A percentile compares a stretch with the other conserved stretches of the same genome.
phyloP scores from a whole-genome alignment of 2,888 invertebrate species.

The Torymus texanus region DNA sequence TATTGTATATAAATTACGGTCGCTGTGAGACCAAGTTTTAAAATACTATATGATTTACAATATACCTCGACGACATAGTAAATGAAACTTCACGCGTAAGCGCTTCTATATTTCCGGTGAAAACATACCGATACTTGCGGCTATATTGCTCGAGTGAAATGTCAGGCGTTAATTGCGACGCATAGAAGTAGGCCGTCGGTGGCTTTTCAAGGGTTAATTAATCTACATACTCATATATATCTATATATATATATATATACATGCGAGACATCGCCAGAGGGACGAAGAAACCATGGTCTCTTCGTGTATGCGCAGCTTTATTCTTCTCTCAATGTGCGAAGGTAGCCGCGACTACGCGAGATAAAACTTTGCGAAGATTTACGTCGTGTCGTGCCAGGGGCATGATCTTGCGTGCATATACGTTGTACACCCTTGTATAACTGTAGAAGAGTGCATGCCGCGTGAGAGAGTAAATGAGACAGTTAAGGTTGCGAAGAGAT shows the following conservation, averaged over 20 bases:
- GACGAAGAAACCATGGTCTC: not conserved
- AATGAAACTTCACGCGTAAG: not conserved
- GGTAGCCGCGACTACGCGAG: conserved; percentile 23
- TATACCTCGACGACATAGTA: no score
- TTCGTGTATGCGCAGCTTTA: no score
- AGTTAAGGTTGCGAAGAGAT: no score
- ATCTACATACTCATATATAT: no score
- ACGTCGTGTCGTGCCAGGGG: conserved; percentile 7
- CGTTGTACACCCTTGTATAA: no score
- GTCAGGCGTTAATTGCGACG: conserved; percentile 21
- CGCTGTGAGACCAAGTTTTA: no score
- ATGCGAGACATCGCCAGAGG: not conserved
- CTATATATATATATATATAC: not conserved
- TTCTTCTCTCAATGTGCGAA: conserved; percentile 12
- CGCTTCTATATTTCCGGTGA: not conserved
- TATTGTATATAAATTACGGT: no score
- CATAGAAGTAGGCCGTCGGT: not conserved
- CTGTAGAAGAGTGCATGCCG: no score
- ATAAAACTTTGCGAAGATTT: conserved; percentile 36
- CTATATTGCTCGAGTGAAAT: not conserved
- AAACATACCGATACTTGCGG: conserved; percentile 4
- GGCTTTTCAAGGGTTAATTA: conserved; percentile 22
- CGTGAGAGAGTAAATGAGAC: no score
- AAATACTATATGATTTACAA: no score
- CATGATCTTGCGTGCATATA: no score